These are phyloP conservation scores for Lepidurus arcticus DNA, from an alignment of 1,140 invertebrate genomes.

Conservation along the genomic window DNA sequence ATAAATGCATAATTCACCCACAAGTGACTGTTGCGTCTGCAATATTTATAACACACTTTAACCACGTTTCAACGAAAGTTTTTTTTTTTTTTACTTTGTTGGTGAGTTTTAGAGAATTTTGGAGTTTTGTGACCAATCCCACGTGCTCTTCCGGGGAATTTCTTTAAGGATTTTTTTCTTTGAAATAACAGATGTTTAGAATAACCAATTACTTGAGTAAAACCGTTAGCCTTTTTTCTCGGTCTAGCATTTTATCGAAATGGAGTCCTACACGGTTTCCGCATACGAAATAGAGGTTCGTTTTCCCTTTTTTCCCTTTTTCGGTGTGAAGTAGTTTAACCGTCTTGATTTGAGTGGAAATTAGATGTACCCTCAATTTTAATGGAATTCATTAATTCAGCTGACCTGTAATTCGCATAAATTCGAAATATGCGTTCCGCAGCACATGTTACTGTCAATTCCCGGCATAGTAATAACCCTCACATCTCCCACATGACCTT, in stretches of 20 bases:
- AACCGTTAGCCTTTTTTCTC: slow-evolving; percentile 60
- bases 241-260: slow-evolving; percentile 54
- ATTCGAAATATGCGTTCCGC: slow-evolving; percentile 76
- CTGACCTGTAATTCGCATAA: slow-evolving; percentile 65
- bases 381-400: background rate
- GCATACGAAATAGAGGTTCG: slow-evolving; percentile 62
- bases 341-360: slow-evolving; percentile 36
- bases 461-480: slow-evolving; percentile 64
- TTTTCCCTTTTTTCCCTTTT: slow-evolving; percentile 66
- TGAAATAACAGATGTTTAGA: slow-evolving; percentile 31
- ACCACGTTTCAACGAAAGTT: background rate
- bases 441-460: slow-evolving; percentile 74
- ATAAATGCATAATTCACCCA: background rate
- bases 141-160: slow-evolving; percentile 60
- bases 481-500: slow-evolving; percentile 64
- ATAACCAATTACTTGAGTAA: slow-evolving; percentile 56
- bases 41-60: background rate
- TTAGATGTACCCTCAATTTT: background rate
- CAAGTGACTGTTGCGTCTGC: background rate
- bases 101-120: slow-evolving; percentile 57
- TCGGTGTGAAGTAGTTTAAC: slow-evolving; percentile 65
- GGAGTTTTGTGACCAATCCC: slow-evolving; percentile 63
- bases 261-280: slow-evolving; percentile 59
- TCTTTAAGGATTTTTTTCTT: slow-evolving; percentile 47
- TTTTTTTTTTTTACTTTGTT: slow-evolving; percentile 52